Evolutionary conservation across 2,113 vertebrate species (phyloP).

Genomic region (Phoenicopterus ruber): DNA sequence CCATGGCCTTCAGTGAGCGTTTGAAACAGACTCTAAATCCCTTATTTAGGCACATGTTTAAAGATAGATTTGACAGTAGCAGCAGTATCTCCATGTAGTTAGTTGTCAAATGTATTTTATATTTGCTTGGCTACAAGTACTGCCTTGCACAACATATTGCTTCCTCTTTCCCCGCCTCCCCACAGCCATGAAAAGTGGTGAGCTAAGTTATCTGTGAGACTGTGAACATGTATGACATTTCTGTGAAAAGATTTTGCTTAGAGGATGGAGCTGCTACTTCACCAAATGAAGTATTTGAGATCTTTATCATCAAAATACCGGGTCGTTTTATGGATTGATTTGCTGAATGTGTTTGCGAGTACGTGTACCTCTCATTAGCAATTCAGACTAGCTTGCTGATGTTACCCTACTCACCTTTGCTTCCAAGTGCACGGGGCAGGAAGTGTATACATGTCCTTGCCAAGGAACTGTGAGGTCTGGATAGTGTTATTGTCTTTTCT

Average conservation of each 20-base stretch:
- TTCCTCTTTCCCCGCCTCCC: neutral
- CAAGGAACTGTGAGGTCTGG: neutral
- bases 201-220: neutral
- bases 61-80: neutral
- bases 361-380: neutral
- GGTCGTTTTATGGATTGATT: neutral
- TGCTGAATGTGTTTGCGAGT: neutral
- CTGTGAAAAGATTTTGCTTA: neutral
- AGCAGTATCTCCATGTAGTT: neutral
- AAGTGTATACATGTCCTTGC: neutral
- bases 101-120: neutral
- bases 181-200: neutral
- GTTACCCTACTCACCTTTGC: neutral
- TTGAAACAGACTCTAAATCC: neutral
- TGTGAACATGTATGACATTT: neutral
- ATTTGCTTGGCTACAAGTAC: neutral
- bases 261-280: neutral
- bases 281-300: neutral
- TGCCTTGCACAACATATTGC: neutral
- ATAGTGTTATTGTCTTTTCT: neutral
- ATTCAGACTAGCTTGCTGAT: neutral
- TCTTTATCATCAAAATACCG: neutral
- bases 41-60: neutral
- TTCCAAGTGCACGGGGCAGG: neutral
- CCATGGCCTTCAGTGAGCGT: fast-evolving